phyloP scores from a whole-genome alignment of 2,888 invertebrate species.

The Muscina levida region DNA sequence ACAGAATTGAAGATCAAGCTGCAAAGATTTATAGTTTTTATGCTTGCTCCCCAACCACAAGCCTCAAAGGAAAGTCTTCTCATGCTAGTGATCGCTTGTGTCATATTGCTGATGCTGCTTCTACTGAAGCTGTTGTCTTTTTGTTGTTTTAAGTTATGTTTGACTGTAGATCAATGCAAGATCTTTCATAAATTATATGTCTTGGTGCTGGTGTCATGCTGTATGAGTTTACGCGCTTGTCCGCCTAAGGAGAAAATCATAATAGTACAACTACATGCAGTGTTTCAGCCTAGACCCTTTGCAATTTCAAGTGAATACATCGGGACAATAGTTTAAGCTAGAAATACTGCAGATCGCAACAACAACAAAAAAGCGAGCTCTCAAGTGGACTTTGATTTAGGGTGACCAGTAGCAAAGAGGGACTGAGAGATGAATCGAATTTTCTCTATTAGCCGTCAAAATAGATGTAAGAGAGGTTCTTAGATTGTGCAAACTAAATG shows the following conservation, averaged over 20 bases:
- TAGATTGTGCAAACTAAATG: too few species aligned
- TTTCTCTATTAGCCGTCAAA: not conserved
- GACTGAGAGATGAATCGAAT: too few species aligned
- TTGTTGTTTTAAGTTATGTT: not conserved
- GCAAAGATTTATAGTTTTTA: slow-evolving; percentile 46
- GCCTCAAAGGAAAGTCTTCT: slow-evolving; percentile 33
- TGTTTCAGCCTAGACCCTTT: slow-evolving; percentile 27
- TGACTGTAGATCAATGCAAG: slow-evolving; percentile 56
- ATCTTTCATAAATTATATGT: slow-evolving; percentile 55
- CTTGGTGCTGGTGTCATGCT: slow-evolving; percentile 23
- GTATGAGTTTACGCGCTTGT: slow-evolving; percentile 1
- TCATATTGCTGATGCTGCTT: slow-evolving; percentile 25
- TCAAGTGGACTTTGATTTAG: slow-evolving; percentile 37
- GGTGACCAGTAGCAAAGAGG: slow-evolving; percentile 24
- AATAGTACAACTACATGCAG: not conserved
- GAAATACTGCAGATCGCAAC: too few species aligned
- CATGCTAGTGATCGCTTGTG: slow-evolving; percentile 35
- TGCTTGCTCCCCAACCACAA: slow-evolving; percentile 57
- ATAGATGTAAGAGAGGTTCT: too few species aligned
- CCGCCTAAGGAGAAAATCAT: slow-evolving; percentile 30
- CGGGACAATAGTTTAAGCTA: too few species aligned
- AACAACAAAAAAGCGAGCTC: not conserved
- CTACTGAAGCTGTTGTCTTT: not conserved
- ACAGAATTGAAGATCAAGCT: slow-evolving; percentile 30
- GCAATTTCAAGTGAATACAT: slow-evolving; percentile 6